These are phyloP conservation scores for Anseranas semipalmata DNA, from an alignment of 2,113 vertebrate species.

Conservation along the genomic window DNA sequence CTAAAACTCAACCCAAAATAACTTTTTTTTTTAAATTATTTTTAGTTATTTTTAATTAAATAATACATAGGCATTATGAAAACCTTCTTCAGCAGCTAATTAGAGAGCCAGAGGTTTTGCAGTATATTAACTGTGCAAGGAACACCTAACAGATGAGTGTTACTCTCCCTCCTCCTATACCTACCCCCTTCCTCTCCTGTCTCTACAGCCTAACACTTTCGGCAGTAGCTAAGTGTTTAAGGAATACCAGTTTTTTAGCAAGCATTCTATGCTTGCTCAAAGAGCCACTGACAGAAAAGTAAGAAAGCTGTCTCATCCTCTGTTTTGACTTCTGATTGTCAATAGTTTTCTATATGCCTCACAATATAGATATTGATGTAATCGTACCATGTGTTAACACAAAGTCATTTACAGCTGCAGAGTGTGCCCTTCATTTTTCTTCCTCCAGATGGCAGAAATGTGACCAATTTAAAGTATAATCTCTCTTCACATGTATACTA, in stretches of 20 bases:
- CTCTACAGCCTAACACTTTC: not conserved
- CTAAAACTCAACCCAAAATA: not conserved
- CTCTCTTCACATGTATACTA: not conserved
- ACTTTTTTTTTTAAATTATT: not conserved
- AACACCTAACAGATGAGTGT: not conserved
- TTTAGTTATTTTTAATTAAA: not conserved
- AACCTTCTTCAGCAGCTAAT: not conserved
- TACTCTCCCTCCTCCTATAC: not conserved
- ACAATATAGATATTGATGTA: not conserved
- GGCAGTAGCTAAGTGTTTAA: not conserved
- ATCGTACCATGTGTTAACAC: not conserved
- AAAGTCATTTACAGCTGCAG: not conserved
- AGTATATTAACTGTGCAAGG: not conserved
- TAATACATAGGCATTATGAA: not conserved
- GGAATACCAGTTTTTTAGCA: not conserved
- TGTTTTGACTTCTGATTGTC: not conserved
- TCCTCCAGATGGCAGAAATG: constrained; percentile 69
- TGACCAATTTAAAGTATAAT: constrained; percentile 24
- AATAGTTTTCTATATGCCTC: not conserved
- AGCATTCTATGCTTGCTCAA: too few species aligned
- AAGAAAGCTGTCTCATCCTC: not conserved
- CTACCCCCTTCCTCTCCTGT: not conserved
- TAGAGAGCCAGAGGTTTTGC: not conserved
- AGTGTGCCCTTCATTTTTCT: constrained; percentile 5
- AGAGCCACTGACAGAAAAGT: not conserved